A percentile compares a stretch with the other conserved stretches of the same genome.
phyloP scores from a whole-genome alignment of 2,888 invertebrate genomes.

The Cosmopolites sordidus region DNA sequence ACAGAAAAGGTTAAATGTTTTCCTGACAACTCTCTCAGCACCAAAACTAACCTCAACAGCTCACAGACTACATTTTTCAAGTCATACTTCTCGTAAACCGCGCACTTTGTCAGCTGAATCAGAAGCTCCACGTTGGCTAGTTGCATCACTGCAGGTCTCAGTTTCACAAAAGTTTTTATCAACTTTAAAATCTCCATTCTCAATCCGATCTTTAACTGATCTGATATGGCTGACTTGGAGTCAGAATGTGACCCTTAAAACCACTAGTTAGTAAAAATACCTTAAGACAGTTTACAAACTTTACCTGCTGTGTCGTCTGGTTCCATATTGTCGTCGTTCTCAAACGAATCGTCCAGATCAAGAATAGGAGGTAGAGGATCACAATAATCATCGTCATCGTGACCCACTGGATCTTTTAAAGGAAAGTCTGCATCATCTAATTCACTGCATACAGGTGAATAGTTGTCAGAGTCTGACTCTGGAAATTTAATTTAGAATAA shows the following conservation, averaged over 20 bases:
- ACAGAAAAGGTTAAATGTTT: too few relatives aligned
- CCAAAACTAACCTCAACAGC: conserved; percentile 16
- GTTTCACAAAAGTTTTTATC: conserved; percentile 32
- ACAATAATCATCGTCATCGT: conserved; percentile 5
- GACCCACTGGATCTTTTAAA: neutral
- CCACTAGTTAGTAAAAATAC: too few relatives aligned
- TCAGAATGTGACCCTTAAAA: neutral
- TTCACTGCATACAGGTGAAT: conserved; percentile 65
- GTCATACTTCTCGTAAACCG: conserved; percentile 10
- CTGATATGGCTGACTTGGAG: conserved; percentile 11
- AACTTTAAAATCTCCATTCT: conserved; percentile 34
- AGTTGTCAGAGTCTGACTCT: conserved; percentile 54
- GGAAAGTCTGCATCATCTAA: conserved; percentile 39
- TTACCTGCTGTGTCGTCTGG: conserved; percentile 10
- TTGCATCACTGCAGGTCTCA: conserved; percentile 31
- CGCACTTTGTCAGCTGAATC: conserved; percentile 33
- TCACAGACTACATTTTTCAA: conserved; percentile 15
- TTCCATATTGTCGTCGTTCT: conserved; percentile 11
- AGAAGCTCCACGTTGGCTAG: conserved; percentile 33
- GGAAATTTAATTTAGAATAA: neutral
- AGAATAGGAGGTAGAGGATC: conserved; percentile 8
- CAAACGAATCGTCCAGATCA: conserved; percentile 3
- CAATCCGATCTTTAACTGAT: conserved; percentile 30
- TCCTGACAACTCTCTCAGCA: too few relatives aligned
- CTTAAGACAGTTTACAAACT: too few relatives aligned